Percentiles rank a stretch among this genome's conserved stretches.
Conservation (phyloP, 2,888 invertebrate genomes). For the Diogma glabrata region DNA sequence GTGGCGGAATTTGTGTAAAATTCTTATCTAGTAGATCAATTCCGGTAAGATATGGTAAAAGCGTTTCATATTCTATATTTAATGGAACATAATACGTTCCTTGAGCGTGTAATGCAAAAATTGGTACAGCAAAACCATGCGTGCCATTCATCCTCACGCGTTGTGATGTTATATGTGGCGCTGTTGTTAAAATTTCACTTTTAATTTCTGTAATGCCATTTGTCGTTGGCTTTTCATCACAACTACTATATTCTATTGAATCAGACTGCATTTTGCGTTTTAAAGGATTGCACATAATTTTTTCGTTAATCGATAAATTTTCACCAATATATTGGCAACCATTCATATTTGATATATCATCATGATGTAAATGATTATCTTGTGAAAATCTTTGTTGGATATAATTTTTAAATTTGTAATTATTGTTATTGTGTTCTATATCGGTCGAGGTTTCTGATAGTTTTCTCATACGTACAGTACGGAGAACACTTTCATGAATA, state of each 20-base stretch:
- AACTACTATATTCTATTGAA: conserved; percentile 7
- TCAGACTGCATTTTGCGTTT: conserved; percentile 8
- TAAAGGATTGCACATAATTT: not conserved
- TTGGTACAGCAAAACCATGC: conserved; percentile 52
- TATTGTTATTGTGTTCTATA: conserved; percentile 39
- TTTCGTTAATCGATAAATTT: conserved; percentile 4
- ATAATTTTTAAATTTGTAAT: conserved; percentile 89
- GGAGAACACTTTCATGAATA: conserved; percentile 17
- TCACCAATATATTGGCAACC: conserved; percentile 8
- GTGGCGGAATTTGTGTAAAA: conserved; percentile 41
- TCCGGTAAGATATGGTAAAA: conserved; percentile 56
- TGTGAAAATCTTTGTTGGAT: conserved; percentile 78
- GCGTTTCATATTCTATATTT: conserved; percentile 60
- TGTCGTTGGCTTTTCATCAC: conserved; percentile 11
- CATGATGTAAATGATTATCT: conserved; percentile 36
- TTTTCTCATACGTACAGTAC: conserved; percentile 29
- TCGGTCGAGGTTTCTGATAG: conserved; percentile 36
- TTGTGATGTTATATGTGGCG: not conserved
- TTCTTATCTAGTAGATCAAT: conserved; percentile 43
- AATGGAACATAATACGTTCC: conserved; percentile 83
- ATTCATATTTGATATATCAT: not conserved
- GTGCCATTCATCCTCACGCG: conserved; percentile 17
- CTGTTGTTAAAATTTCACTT: conserved; percentile 11
- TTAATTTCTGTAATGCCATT: conserved; percentile 17
- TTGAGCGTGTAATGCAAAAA: conserved; percentile 81